Evolutionary conservation across 2,888 invertebrate genomes (phyloP).

Genomic region (Choristoneura rosaceana): DNA sequence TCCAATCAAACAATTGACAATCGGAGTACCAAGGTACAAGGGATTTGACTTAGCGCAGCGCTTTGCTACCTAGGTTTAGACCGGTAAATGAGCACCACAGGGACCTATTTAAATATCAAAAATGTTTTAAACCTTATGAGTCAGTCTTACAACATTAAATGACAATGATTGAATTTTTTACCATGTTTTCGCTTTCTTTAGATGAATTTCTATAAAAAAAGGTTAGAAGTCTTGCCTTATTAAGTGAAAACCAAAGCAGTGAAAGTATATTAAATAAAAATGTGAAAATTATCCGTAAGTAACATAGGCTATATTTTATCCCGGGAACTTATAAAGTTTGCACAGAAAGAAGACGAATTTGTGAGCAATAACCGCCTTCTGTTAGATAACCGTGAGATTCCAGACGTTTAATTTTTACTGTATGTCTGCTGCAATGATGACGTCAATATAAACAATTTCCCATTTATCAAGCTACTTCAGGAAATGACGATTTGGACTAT

Average conservation of each 20-base stretch:
- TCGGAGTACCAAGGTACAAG: constrained; percentile 56
- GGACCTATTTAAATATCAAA: neutral
- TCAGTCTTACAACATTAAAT: no score
- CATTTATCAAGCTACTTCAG: constrained; percentile 33
- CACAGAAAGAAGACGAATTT: no score
- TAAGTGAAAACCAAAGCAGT: no score
- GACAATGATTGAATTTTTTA: no score
- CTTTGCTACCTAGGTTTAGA: constrained; percentile 41
- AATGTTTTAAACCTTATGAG: neutral
- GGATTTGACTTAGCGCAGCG: constrained; percentile 61
- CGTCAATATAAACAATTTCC: constrained; percentile 1
- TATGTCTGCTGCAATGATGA: neutral
- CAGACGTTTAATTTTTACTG: neutral
- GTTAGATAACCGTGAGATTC: neutral
- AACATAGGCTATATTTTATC: no score
- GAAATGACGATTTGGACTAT: constrained; percentile 35
- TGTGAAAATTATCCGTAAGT: no score
- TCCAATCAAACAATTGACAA: constrained; percentile 38
- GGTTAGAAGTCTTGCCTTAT: no score
- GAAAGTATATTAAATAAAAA: no score
- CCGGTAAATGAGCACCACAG: neutral
- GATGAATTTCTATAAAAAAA: no score
- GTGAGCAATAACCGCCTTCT: no score
- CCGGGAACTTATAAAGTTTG: no score
- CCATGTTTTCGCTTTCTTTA: no score